Evolutionary conservation across 2,888 invertebrate species (phyloP), one percentile per base, ranked within the genome.

Genomic region (Coronaproctus castanopsis): DNA sequence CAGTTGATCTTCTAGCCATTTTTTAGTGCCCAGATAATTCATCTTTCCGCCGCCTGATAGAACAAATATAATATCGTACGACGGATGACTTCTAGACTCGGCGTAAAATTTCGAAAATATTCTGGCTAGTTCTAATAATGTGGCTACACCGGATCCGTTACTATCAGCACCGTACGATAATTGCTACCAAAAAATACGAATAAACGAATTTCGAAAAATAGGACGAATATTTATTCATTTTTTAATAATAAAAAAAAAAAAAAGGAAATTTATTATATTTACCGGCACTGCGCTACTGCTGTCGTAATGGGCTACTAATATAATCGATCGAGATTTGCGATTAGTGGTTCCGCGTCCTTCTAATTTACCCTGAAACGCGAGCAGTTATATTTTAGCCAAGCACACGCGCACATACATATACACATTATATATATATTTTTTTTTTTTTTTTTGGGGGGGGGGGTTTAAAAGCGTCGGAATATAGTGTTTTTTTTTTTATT

Each of bases 21-120:
- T 90, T 73, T 95, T 93, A 52, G 88, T 85, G 0, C 96, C 92
- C 71, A 91, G 88, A 70, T 89, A 98, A 75, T 96, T 98, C 50
- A 86, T 78, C 70, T 91, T 87, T 2, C 97, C 97, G 52, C 85
- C 87, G 21, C 93, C 93, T 24, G 91, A 82, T 59, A 95, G 75
- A 58, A 92, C 77, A 72, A 98, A 98, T 57, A 96, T 74, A 18
- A 97, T 72, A 65, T 90, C 83, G 54, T 83, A 83, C 57, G 78
- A 81, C 0, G 86, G 85, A 53, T 83, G 78, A 1, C 83, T 83
- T 65, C 82, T 79, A 1, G 80, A 74, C 61, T 80, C 80, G 0
- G 85, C 79, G 72, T 92, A 91, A 57, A 96, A 76, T 62, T 85
- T 81, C 50, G 93, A 89, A 74, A 96, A 87, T 57, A 93, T 72